Evolutionary conservation across 2,113 vertebrate species (phyloP).

Genomic region (Pseudopipra pipra): DNA sequence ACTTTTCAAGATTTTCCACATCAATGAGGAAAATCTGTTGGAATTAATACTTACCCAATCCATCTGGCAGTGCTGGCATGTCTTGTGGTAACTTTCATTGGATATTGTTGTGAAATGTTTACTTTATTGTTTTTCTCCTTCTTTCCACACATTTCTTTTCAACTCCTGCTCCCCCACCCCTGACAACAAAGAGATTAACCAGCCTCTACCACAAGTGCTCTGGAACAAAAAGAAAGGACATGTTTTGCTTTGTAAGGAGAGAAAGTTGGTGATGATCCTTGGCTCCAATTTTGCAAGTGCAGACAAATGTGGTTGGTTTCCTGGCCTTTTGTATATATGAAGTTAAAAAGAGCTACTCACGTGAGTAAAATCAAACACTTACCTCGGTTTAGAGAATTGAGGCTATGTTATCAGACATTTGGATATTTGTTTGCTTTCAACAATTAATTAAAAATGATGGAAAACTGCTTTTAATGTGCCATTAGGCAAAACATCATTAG

Average conservation of each 20-base stretch:
- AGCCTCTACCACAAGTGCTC: not conserved
- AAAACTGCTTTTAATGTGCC: conserved; percentile 4
- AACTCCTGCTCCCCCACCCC: not conserved
- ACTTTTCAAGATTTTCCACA: not conserved
- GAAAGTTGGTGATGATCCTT: not conserved
- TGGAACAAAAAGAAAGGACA: not conserved
- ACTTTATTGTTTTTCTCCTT: not conserved
- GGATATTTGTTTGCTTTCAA: not conserved
- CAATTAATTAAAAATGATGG: not conserved
- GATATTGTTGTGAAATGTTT: conserved; percentile 4
- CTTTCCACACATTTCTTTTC: not conserved
- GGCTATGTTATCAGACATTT: not conserved
- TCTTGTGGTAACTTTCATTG: not conserved
- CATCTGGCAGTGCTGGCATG: not conserved
- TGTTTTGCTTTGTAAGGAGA: not conserved
- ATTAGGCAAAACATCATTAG: conserved; percentile 16
- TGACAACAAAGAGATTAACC: not conserved
- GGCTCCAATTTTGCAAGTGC: not conserved
- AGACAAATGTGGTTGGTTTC: not conserved
- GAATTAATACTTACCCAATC: conserved; percentile 1
- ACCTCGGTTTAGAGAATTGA: not conserved
- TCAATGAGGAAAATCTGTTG: not conserved
- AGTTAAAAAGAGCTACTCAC: not conserved
- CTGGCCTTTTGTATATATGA: not conserved
- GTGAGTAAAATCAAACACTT: not conserved